These are phyloP conservation scores for Cephalopterus ornatus DNA, from an alignment of 2,113 vertebrate genomes.

Conservation along the genomic window DNA sequence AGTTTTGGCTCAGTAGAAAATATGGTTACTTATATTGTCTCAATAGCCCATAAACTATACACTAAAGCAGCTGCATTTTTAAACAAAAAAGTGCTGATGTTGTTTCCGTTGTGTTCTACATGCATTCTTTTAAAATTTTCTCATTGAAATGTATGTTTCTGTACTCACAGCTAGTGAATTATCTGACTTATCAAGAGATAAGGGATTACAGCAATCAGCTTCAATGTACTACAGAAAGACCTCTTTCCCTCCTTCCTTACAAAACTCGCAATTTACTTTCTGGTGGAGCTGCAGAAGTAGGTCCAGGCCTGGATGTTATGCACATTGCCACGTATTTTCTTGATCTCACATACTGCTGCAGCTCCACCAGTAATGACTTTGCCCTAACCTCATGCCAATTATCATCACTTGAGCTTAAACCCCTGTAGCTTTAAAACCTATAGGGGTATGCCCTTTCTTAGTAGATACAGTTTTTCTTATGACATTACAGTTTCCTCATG, in stretches of 20 bases:
- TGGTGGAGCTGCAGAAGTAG: too few relatives aligned
- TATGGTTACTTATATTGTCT: background rate
- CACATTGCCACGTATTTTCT: too few relatives aligned
- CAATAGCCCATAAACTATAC: background rate
- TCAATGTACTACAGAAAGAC: background rate
- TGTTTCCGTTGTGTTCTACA: background rate
- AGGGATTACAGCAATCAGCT: background rate
- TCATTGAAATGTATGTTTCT: background rate
- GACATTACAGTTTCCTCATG: background rate
- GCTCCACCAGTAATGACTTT: background rate
- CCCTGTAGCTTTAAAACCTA: background rate
- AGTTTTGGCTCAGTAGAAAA: background rate
- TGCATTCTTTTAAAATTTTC: background rate
- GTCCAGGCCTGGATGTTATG: background rate
- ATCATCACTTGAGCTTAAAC: background rate
- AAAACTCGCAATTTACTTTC: background rate
- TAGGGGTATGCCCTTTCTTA: background rate
- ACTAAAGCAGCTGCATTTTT: background rate
- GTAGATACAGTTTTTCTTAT: background rate
- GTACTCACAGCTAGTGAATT: background rate
- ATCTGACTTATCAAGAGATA: background rate
- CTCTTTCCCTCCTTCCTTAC: background rate
- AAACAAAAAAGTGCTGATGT: background rate
- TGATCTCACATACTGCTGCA: background rate
- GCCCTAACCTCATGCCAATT: background rate